A percentile compares a stretch with the other conserved stretches of the same genome.
Evolutionary conservation across 2,888 invertebrate species (phyloP).

Genomic region (Synergus itoensis): DNA sequence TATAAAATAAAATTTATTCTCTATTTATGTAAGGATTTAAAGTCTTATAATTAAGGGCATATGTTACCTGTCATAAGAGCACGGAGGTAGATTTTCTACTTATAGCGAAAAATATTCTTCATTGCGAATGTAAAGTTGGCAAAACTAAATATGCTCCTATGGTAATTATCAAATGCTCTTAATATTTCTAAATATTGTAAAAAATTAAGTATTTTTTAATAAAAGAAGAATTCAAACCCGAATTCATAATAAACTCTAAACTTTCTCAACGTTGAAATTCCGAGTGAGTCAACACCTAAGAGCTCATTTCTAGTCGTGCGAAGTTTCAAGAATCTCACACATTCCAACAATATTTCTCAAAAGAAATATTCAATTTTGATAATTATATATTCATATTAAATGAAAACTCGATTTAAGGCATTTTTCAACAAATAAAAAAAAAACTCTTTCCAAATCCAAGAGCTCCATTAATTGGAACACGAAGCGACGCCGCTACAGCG

Average conservation of each 20-base stretch:
- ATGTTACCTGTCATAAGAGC: too few species aligned
- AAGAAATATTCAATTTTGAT: neutral
- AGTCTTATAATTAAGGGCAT: too few species aligned
- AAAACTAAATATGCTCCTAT: too few species aligned
- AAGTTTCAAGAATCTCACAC: neutral
- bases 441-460: neutral
- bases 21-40: too few species aligned
- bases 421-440: neutral
- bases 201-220: neutral
- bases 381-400: neutral
- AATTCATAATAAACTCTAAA: neutral
- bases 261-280: constrained; percentile 1
- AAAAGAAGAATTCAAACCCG: neutral
- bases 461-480: constrained; percentile 31
- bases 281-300: neutral
- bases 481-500: constrained; percentile 29
- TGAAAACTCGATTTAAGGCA: neutral
- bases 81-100: too few species aligned
- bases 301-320: neutral
- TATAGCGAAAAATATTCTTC: too few species aligned
- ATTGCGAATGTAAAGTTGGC: too few species aligned
- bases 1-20: too few species aligned
- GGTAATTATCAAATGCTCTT: too few species aligned
- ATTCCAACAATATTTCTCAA: neutral
- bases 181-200: too few species aligned